Evolutionary conservation across 2,797 vertebrate species (phyloP).

Genomic region (Pseudotriccus pelzelni): DNA sequence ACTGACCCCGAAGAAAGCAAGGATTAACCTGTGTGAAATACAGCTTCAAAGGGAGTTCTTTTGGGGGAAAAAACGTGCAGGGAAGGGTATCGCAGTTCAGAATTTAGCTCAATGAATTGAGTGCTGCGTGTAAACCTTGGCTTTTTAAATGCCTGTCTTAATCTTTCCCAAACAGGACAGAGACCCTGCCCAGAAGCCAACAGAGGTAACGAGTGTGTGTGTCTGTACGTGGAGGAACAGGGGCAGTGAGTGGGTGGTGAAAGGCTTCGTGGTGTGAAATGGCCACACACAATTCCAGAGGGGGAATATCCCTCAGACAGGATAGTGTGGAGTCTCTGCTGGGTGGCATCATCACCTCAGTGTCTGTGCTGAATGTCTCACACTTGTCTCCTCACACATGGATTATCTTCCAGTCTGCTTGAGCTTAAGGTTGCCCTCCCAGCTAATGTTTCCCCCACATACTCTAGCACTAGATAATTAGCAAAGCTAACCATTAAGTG

Average conservation of each 20-base stretch:
- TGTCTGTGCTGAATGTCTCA: neutral
- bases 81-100: neutral
- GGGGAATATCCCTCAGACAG: neutral
- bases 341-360: neutral
- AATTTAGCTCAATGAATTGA: neutral
- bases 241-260: neutral
- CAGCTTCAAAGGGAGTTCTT: neutral
- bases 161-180: slow-evolving; percentile 69
- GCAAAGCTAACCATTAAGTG: neutral
- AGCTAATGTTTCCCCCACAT: neutral
- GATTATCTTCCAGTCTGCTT: neutral
- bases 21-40: neutral
- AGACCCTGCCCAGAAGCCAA: slow-evolving; percentile 65
- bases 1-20: neutral
- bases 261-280: neutral
- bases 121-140: neutral
- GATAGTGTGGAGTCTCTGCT: neutral
- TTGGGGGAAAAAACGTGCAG: neutral
- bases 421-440: neutral
- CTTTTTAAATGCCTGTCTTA: neutral
- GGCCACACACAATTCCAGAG: neutral
- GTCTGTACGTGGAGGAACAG: neutral
- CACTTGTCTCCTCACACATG: neutral
- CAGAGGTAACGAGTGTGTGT: slow-evolving; percentile 70
- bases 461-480: neutral